Conservation (phyloP, 2,113 vertebrate species). For the Semnornis frantzii region DNA sequence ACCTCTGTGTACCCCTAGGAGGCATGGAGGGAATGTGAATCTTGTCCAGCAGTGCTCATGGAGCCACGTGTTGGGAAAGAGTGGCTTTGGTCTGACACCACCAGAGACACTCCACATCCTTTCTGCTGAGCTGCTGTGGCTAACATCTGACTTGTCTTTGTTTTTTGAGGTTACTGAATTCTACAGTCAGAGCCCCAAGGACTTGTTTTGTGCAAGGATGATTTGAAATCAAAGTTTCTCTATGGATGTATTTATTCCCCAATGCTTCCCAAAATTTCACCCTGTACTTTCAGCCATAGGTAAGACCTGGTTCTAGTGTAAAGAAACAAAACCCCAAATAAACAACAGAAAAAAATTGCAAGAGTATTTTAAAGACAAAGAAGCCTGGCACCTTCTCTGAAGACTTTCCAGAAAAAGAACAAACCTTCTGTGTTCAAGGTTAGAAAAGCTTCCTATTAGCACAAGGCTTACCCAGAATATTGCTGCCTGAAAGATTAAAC, state of each 20-base stretch:
- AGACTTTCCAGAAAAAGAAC: slow-evolving; percentile 51
- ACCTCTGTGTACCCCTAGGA: not conserved
- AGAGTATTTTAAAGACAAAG: slow-evolving; percentile 15
- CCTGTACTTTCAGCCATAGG: not conserved
- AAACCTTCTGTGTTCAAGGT: slow-evolving; percentile 6
- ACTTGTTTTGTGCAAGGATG: not conserved
- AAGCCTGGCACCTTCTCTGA: not conserved
- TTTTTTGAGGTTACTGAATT: not conserved
- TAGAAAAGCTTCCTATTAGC: slow-evolving; percentile 54
- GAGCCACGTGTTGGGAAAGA: not conserved
- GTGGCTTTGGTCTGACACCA: not conserved
- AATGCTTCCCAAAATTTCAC: not conserved
- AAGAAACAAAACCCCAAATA: not conserved
- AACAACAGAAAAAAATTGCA: not conserved
- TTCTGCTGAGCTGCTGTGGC: not conserved
- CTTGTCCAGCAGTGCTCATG: not conserved
- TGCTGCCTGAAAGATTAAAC: slow-evolving; percentile 48
- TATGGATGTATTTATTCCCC: not conserved
- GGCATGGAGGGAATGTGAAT: fast-evolving
- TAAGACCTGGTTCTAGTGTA: not conserved
- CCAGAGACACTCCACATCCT: not conserved
- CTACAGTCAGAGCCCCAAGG: fast-evolving
- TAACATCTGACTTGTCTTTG: fast-evolving
- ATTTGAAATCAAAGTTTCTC: not conserved
- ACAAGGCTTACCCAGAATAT: slow-evolving; percentile 56